A percentile compares a stretch with the other conserved stretches of the same genome.
These are phyloP conservation scores for Acanthochromis polyacanthus DNA, from an alignment of 2,113 vertebrate species.

Conservation along the genomic window DNA sequence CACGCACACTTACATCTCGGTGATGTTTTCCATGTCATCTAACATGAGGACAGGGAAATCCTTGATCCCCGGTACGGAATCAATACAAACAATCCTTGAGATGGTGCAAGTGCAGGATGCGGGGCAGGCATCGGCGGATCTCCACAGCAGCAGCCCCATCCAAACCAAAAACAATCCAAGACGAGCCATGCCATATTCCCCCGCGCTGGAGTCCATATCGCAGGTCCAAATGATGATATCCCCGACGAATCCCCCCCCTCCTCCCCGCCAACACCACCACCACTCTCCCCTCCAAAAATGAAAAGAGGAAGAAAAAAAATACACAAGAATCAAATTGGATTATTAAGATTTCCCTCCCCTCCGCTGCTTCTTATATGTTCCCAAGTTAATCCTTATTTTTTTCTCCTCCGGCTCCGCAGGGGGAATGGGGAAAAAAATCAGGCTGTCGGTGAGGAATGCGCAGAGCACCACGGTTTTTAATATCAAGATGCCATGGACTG, in stretches of 20 bases:
- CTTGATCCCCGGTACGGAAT: slow-evolving; percentile 86
- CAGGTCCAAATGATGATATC: slow-evolving; percentile 75
- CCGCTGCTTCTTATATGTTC: slow-evolving; percentile 34
- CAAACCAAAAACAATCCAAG: slow-evolving; percentile 89
- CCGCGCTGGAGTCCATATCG: slow-evolving; percentile 87
- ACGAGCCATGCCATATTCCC: slow-evolving; percentile 86
- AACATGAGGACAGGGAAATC: slow-evolving; percentile 91
- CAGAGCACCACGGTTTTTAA: slow-evolving; percentile 76
- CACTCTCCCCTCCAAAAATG: no score
- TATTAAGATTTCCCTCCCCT: slow-evolving; percentile 53
- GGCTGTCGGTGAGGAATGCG: slow-evolving; percentile 74
- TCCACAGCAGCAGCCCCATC: slow-evolving; percentile 85
- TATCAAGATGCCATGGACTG: slow-evolving; percentile 83
- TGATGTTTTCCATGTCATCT: slow-evolving; percentile 94
- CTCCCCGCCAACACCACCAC: no score
- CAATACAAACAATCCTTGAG: slow-evolving; percentile 90
- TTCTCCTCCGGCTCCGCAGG: slow-evolving; percentile 23
- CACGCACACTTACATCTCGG: slow-evolving; percentile 93
- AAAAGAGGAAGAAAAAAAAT: not conserved
- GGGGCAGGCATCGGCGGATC: slow-evolving; percentile 88
- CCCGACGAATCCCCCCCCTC: slow-evolving; percentile 54
- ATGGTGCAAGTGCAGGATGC: slow-evolving; percentile 90
- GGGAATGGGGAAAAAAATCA: slow-evolving; percentile 29
- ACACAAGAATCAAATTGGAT: slow-evolving; percentile 63
- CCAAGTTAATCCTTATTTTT: slow-evolving; percentile 63